phyloP scores from a whole-genome alignment of 2,888 invertebrate genomes.

The Argyresthia goedartella region DNA sequence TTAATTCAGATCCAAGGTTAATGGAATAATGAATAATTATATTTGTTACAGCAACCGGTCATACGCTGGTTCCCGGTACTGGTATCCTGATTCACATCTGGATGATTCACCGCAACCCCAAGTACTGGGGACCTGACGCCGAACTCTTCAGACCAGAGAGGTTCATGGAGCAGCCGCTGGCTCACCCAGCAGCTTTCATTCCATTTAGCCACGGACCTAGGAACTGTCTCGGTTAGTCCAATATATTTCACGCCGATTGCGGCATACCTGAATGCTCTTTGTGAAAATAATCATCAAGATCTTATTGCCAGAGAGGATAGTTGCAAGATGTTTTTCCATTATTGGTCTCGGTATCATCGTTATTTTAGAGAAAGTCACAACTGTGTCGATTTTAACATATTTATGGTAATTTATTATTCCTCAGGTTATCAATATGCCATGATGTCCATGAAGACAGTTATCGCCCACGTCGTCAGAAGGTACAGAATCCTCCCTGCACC shows the following conservation, averaged over 20 bases:
- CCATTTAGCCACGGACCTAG: slow-evolving; percentile 29
- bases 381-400: too few species aligned
- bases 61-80: slow-evolving; percentile 19
- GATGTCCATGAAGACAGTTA: slow-evolving; percentile 20
- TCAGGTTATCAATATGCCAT: slow-evolving; percentile 31
- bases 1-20: too few species aligned
- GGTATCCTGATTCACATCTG: slow-evolving; percentile 24
- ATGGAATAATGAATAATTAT: too few species aligned
- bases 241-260: too few species aligned
- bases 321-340: not conserved
- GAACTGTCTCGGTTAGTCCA: slow-evolving; percentile 28
- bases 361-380: not conserved
- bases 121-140: slow-evolving; percentile 35
- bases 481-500: not conserved
- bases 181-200: slow-evolving; percentile 25
- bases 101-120: slow-evolving; percentile 32
- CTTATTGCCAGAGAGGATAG: not conserved
- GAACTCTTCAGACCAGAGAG: slow-evolving; percentile 35
- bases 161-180: slow-evolving; percentile 20
- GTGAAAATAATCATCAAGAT: not conserved
- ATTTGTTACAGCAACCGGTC: slow-evolving; percentile 21
- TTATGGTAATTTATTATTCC: not conserved
- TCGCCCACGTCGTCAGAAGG: not conserved
- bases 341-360: not conserved
- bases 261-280: too few species aligned